Base-by-base conservation (phyloP, 1,140 invertebrate species). In the Homarus americanus region DNA sequence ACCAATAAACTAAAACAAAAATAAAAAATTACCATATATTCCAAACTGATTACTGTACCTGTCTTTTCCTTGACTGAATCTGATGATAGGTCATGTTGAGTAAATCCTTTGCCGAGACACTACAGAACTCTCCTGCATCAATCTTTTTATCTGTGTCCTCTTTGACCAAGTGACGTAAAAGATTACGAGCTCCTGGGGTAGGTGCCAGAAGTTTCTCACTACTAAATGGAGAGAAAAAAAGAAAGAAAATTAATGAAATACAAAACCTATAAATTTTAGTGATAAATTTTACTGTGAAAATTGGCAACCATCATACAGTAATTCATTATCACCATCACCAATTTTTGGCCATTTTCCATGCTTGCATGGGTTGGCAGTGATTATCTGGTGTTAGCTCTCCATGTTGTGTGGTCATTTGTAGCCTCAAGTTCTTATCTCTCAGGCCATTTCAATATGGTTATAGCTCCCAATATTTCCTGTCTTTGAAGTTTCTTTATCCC, bases 171-270 rank as follows among this genome's bases (percentile, higher is more conserved):
- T 92, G 83, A 32, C 82, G 73, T 17, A 93, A 73, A 38, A 93
- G 66, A 76, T 93, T 92, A 40, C 93, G 85, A 32, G 93, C 91
- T 20, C 93, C 93, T 58, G 93, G 92, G 53, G 92, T 91, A 10
- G 93, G 93, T n/a, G 92, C 92, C 73, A 93, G 76, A n/a, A 93
- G 87, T 41, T 58, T 79, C 24, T 93, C 92, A 66, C 93, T 87
- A 20, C 93, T 93, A 66, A n/a, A 38, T 34, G 32, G 10, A 15
- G 9, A 17, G 28, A 41, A 32, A 34, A 7, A 38, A 20, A 76
- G 36, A 24, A 69, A 32, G 32, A 66, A 69, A 69, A 32, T 32
- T 32, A 63, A 24, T 63, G 58, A 63, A 63, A 17, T 75, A 75
- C 4, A 40, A 44, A 4, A 86, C 89, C 88, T 83, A 91, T 87